Evolutionary conservation across 2,888 invertebrate genomes (phyloP).

Genomic region (Acanthococcus lagerstroemiae): DNA sequence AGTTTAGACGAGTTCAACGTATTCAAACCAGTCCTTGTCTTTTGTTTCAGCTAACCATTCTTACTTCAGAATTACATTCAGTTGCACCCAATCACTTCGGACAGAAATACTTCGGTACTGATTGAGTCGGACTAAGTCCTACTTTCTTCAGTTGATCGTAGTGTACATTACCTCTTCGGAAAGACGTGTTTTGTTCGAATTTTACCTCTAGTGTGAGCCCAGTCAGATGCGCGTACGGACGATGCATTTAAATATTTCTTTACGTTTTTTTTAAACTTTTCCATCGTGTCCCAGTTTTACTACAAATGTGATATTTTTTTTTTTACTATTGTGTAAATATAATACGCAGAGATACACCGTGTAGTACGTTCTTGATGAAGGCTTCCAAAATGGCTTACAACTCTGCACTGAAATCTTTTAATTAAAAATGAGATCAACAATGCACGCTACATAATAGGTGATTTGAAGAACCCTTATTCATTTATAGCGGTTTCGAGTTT

Average conservation of each 20-base stretch:
- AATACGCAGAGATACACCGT: too few species aligned
- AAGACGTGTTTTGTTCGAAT: neutral
- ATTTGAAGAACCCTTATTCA: neutral
- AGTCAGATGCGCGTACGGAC: neutral
- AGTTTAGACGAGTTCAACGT: too few species aligned
- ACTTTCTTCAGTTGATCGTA: neutral
- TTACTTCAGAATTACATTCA: conserved; percentile 90
- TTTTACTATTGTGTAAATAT: conserved; percentile 3
- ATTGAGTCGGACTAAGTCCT: conserved; percentile 46
- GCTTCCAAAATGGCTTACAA: too few species aligned
- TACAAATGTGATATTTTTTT: conserved; percentile 1
- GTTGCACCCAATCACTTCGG: conserved; percentile 97
- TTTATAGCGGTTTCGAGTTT: neutral
- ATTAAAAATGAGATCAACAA: too few species aligned
- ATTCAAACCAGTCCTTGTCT: too few species aligned
- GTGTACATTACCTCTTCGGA: neutral
- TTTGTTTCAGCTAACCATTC: conserved; percentile 65
- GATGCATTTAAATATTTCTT: neutral
- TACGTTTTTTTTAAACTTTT: neutral
- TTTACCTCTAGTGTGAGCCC: too few species aligned
- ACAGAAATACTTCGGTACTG: conserved; percentile 97
- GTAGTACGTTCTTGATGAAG: too few species aligned
- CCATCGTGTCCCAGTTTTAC: neutral
- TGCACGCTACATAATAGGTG: too few species aligned
- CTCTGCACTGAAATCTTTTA: too few species aligned